A percentile compares a stretch with the other conserved stretches of the same genome.
Evolutionary conservation across 2,113 vertebrate species (phyloP).

Genomic region (Notarius quadriscutis): DNA sequence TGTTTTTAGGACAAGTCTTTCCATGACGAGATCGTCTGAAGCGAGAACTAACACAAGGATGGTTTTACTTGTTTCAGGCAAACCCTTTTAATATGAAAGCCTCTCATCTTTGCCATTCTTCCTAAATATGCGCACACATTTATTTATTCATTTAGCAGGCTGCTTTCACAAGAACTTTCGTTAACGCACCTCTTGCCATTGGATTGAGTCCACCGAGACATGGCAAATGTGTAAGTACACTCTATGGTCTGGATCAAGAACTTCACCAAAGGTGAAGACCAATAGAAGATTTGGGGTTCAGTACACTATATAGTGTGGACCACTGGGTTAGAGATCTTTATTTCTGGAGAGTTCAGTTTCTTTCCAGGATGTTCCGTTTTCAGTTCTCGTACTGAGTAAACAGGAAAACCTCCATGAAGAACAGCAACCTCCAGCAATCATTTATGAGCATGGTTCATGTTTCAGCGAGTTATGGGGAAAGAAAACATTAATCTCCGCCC

Average conservation of each 20-base stretch:
- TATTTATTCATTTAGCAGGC: not conserved
- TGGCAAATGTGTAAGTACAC: not conserved
- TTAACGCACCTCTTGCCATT: not conserved
- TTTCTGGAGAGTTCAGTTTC: not conserved
- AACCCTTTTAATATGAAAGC: constrained; percentile 9
- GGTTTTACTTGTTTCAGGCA: not conserved
- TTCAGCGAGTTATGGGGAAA: not conserved
- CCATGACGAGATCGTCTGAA: not conserved
- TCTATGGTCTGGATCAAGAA: not conserved
- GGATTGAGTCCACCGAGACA: not conserved
- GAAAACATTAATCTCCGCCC: not conserved
- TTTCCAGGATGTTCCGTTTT: not conserved
- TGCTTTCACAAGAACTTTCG: not conserved
- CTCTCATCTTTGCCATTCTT: constrained; percentile 1
- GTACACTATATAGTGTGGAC: not conserved
- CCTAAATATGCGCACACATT: not conserved
- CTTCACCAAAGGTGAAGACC: not conserved
- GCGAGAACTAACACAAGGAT: not conserved
- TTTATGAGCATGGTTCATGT: not conserved
- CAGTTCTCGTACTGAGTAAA: not conserved
- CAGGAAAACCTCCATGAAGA: not conserved
- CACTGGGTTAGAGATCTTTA: not conserved
- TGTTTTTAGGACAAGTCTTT: not conserved
- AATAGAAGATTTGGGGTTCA: not conserved
- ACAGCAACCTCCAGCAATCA: not conserved